Conservation (phyloP, 1,140 invertebrate species). For the Drosophila yakuba region DNA sequence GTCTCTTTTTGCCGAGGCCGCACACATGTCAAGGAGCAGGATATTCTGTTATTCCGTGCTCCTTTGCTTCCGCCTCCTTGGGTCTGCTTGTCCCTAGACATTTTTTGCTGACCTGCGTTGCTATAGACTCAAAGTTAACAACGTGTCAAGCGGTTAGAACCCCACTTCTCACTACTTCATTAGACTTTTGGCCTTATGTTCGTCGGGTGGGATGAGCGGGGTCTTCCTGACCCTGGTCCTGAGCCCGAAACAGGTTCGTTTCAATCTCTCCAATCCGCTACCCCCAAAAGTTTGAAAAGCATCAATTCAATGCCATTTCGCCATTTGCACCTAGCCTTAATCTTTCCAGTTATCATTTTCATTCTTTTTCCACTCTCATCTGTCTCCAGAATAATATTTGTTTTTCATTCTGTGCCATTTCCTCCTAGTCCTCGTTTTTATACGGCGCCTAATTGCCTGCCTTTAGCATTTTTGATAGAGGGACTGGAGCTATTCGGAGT, state of each 20-base stretch:
- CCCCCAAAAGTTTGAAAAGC: conserved; percentile 45
- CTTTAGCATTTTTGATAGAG: conserved; percentile 27
- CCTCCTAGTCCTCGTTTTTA: conserved; percentile 11
- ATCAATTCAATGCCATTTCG: conserved; percentile 19
- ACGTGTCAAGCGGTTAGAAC: conserved; percentile 58
- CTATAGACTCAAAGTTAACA: conserved; percentile 49
- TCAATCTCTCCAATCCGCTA: conserved; percentile 38
- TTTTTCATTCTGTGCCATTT: conserved; percentile 50
- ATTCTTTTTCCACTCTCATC: conserved; percentile 18
- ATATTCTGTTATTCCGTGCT: conserved; percentile 38
- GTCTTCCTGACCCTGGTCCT: no score
- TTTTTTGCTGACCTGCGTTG: conserved; percentile 21
- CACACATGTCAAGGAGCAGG: conserved; percentile 35
- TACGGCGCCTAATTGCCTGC: conserved; percentile 56
- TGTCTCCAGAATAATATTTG: conserved; percentile 63
- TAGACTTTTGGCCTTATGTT: background rate
- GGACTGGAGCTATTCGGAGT: conserved; percentile 1
- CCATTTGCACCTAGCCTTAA: conserved; percentile 1
- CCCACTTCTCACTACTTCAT: conserved; percentile 12
- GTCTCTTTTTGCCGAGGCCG: conserved; percentile 29
- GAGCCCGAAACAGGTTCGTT: conserved; percentile 15
- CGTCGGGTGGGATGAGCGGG: background rate
- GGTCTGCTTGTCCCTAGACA: background rate
- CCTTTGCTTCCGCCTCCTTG: conserved; percentile 1
- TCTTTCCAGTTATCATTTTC: background rate